Conservation (phyloP, 2,888 invertebrate species). For the Corbicula japonica region DNA sequence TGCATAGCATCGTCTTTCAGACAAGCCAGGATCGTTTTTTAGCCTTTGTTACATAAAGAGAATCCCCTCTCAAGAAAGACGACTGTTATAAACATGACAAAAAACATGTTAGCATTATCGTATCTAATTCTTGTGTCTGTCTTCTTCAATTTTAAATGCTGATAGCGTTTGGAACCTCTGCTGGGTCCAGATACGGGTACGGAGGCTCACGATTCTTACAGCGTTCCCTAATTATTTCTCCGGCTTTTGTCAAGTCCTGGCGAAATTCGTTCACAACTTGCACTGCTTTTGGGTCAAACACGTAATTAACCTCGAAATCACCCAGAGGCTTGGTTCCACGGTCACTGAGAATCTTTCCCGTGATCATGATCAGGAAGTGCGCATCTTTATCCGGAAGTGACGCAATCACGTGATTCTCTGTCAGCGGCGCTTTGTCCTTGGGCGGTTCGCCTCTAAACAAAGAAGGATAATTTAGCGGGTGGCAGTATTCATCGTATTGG, state of each 20-base stretch:
- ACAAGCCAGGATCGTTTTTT: too few relatives aligned
- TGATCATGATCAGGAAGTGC: conserved; percentile 83
- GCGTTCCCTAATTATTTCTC: conserved; percentile 78
- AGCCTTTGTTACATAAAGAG: too few relatives aligned
- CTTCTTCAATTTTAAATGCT: conserved; percentile 72
- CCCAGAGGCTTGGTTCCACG: conserved; percentile 84
- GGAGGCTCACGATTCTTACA: conserved; percentile 79
- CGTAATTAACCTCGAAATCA: conserved; percentile 84
- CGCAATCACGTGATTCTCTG: conserved; percentile 80
- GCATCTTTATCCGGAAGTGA: conserved; percentile 79
- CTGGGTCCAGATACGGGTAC: conserved; percentile 85
- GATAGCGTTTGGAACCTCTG: conserved; percentile 86
- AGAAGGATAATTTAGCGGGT: conserved; percentile 75
- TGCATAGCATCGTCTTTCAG: too few relatives aligned
- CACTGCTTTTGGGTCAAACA: conserved; percentile 79
- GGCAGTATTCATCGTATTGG: conserved; percentile 77
- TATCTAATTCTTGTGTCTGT: too few relatives aligned
- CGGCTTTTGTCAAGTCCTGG: conserved; percentile 80
- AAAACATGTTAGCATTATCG: too few relatives aligned
- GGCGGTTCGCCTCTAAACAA: conserved; percentile 69
- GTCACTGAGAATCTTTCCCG: conserved; percentile 83
- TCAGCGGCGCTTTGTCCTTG: conserved; percentile 64
- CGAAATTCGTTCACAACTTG: conserved; percentile 70
- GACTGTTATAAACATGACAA: too few relatives aligned
- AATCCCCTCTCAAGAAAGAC: too few relatives aligned